Evolutionary conservation across 2,113 vertebrate species (phyloP).

Genomic region (Gila orcuttii): DNA sequence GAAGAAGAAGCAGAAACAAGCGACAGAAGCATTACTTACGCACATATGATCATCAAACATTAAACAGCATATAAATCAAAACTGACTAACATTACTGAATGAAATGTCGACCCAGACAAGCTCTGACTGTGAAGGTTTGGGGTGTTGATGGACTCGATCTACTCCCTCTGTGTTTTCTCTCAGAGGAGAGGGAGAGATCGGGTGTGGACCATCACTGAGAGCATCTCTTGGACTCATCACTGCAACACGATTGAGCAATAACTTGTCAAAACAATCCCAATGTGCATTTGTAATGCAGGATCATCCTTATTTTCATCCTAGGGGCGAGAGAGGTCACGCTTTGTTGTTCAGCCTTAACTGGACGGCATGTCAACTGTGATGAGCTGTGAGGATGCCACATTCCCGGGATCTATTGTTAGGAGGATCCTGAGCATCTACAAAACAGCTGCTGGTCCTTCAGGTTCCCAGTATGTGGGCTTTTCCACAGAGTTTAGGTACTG

Average conservation of each 20-base stretch:
- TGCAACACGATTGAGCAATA: background rate
- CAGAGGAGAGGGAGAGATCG: slow-evolving; percentile 19
- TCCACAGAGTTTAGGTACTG: background rate
- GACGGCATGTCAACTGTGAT: background rate
- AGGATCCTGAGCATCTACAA: background rate
- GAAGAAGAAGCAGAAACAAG: too few relatives aligned
- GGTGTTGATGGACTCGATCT: too few relatives aligned
- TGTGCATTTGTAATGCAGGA: background rate
- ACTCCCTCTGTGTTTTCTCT: background rate
- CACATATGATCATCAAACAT: too few relatives aligned
- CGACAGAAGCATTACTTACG: too few relatives aligned
- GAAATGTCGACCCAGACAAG: too few relatives aligned
- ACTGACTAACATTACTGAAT: too few relatives aligned
- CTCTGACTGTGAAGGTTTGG: too few relatives aligned
- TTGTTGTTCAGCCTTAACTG: slow-evolving; percentile 16
- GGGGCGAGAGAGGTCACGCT: background rate
- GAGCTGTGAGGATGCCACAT: slow-evolving; percentile 29
- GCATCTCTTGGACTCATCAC: slow-evolving; percentile 18
- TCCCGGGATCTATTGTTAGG: slow-evolving; percentile 28
- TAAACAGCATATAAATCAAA: too few relatives aligned
- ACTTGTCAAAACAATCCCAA: background rate
- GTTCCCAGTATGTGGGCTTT: background rate
- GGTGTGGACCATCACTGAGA: slow-evolving; percentile 28
- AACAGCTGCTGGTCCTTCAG: slow-evolving; percentile 1
- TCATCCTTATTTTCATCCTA: slow-evolving; percentile 1